Percentiles rank a stretch among this genome's conserved stretches.
phyloP scores from a whole-genome alignment of 2,113 vertebrate genomes.

The Chelonoidis abingdonii region DNA sequence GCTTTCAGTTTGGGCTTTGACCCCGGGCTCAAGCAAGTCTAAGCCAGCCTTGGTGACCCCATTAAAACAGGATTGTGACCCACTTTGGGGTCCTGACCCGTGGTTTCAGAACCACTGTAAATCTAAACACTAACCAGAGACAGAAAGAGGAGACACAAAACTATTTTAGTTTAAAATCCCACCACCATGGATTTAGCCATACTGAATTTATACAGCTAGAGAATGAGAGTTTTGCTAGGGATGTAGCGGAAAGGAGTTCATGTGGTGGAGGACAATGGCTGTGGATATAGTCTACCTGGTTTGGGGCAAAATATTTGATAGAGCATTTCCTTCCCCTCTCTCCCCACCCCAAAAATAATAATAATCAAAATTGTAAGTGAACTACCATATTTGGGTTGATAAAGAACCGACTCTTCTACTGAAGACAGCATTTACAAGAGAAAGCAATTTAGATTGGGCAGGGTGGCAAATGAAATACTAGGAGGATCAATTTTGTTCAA shows the following conservation, averaged over 20 bases:
- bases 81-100: too few species aligned
- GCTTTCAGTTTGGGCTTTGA: too few species aligned
- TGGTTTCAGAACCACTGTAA: too few species aligned
- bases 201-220: not conserved
- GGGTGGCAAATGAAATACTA: not conserved
- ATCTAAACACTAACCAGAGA: not conserved
- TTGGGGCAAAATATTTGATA: not conserved
- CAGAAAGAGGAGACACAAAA: not conserved
- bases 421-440: not conserved
- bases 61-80: too few species aligned
- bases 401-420: constrained; percentile 3
- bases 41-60: too few species aligned
- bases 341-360: not conserved
- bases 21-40: too few species aligned
- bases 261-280: not conserved
- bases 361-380: not conserved
- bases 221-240: not conserved
- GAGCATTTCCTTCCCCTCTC: not conserved
- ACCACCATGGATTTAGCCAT: not conserved
- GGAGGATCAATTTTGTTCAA: not conserved
- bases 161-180: not conserved
- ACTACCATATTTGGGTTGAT: constrained; percentile 5
- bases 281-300: not conserved
- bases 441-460: not conserved
- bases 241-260: constrained; percentile 9